Evolutionary conservation across 2,888 invertebrate species (phyloP).

Genomic region (Leptinotarsa haldemani): DNA sequence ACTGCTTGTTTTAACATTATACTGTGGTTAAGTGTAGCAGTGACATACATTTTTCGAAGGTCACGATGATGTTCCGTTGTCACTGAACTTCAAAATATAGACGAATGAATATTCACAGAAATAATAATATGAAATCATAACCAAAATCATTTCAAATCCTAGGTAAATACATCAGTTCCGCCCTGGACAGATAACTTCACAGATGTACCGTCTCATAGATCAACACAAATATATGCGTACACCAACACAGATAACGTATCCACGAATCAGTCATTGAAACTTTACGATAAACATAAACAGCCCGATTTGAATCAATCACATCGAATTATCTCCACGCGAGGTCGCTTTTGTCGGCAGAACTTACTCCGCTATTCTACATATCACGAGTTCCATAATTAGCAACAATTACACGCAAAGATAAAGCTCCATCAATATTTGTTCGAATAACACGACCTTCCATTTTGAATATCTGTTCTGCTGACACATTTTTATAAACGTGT

Average conservation of each 20-base stretch:
- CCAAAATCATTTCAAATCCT: no score
- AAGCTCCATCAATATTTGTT: background rate
- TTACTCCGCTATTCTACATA: background rate
- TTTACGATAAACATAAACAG: background rate
- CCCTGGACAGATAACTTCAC: no score
- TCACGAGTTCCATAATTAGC: slow-evolving; percentile 4
- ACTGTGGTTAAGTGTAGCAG: no score
- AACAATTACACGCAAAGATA: slow-evolving; percentile 6
- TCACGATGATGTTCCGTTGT: no score
- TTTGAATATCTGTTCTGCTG: background rate
- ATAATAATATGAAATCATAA: no score
- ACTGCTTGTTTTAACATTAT: no score
- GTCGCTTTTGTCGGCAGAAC: background rate
- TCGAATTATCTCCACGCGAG: background rate
- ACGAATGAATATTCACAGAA: no score
- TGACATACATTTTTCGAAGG: no score
- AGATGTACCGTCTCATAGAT: no score
- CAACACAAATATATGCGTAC: no score
- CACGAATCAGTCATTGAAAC: background rate
- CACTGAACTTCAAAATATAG: no score
- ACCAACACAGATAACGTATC: background rate
- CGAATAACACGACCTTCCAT: background rate
- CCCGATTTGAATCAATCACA: background rate
- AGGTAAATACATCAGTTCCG: no score
- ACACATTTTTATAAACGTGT: background rate